Evolutionary conservation across 2,888 invertebrate species (phyloP), one percentile per base, ranked within the genome.

Genomic region (Glyphotaelius pellucidus): DNA sequence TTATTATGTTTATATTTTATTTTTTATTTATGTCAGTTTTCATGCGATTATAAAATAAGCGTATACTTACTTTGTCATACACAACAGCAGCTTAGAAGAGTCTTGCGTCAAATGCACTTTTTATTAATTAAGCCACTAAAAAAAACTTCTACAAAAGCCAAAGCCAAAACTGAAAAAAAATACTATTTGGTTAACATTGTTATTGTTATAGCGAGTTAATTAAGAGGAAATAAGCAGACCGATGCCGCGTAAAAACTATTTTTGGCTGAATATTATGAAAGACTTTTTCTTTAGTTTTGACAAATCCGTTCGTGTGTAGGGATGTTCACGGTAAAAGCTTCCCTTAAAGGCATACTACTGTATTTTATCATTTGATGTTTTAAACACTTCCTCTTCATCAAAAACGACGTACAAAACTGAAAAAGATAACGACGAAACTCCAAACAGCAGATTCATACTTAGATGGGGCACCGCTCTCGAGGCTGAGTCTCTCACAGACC

Each of bases 51-150:
- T 83, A 19, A 83, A 83, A 35, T 83, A 83, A 83, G 83, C 83
- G 32, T 32, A 35, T 83, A 83, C 83, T 83, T 83, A 83, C 83
- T 83, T 32, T 83, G n/a, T 83, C 83, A 83, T 35, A 83, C 19
- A 83, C 83, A 83, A 83, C 32, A 25, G 83, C 83, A 35, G 83
- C 35, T 25, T 19, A 35, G 83, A 38, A 25, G 35, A 83, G 35
- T 83, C 83, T 83, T 35, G 83, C 35, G 83, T 83, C 83, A 83
- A 83, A 83, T 25, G 83, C 83, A 83, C 83, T 83, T 83, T 83
- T 32, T 83, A 83, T 83, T 83, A 83, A 35, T 83, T 35, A 83
- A 83, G 83, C 83, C 83, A 83, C 83, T 19, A 83, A 32, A 83
- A 83, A 83, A 83, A 31, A 83, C 83, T 83, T 32, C 32, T 25